phyloP scores from a whole-genome alignment of 1,140 invertebrate species.

The Ctenoplectra terminalis region DNA sequence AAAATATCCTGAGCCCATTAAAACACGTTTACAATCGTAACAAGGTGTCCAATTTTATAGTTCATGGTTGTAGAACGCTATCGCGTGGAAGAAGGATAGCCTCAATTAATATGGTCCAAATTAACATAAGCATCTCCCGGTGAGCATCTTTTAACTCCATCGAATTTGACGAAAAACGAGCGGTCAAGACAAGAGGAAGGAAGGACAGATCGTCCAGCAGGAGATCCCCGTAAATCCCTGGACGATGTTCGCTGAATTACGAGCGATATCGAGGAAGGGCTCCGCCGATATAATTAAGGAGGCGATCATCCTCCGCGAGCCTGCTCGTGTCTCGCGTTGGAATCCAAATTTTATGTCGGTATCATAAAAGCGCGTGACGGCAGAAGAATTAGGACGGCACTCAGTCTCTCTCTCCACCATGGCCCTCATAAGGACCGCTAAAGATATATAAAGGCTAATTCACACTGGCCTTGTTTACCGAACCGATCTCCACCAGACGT shows the following conservation, averaged over 20 bases:
- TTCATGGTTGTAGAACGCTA: not conserved
- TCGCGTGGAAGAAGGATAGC: not conserved
- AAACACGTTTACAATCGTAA: no score
- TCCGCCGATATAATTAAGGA: conserved; percentile 68
- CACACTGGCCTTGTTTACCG: conserved; percentile 41
- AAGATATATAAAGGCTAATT: conserved; percentile 61
- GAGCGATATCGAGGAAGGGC: conserved; percentile 70
- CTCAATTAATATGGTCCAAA: not conserved
- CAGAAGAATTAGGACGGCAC: conserved; percentile 76
- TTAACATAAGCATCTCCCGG: not conserved
- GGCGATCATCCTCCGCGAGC: conserved; percentile 61
- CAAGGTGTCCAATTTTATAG: not conserved
- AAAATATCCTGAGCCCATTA: no score
- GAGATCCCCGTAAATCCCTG: conserved; percentile 56
- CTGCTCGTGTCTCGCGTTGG: conserved; percentile 67
- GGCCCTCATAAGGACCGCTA: conserved; percentile 46
- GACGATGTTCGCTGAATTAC: conserved; percentile 70
- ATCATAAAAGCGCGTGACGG: conserved; percentile 77
- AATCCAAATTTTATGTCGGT: conserved; percentile 77
- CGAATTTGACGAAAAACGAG: conserved; percentile 55
- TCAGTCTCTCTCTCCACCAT: conserved; percentile 46
- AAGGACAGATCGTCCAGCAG: conserved; percentile 48
- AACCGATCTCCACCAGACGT: not conserved
- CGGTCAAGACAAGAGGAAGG: conserved; percentile 31
- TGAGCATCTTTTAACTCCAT: conserved; percentile 19